These are phyloP conservation scores for Microplitis demolitor DNA, from an alignment of 1,140 invertebrate species.

Conservation along the genomic window DNA sequence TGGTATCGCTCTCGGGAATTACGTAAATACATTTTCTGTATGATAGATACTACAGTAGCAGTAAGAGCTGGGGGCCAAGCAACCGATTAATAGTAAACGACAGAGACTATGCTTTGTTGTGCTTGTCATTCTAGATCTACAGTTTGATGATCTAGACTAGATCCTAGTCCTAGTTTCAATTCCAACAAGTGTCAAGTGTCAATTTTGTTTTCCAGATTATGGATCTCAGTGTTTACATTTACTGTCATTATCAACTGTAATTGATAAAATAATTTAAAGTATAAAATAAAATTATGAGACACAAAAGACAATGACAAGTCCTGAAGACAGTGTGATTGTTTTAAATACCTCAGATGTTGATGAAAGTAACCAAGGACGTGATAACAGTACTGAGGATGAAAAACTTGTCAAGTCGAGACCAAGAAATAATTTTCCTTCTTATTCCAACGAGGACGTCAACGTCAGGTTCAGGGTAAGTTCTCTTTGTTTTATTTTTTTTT, in stretches of 20 bases:
- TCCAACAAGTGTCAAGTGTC: no score
- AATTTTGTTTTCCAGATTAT: background rate
- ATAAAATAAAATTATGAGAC: background rate
- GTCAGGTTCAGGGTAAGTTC: conserved; percentile 50
- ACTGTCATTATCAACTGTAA: background rate
- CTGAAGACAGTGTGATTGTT: conserved; percentile 27
- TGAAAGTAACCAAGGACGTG: conserved; percentile 8
- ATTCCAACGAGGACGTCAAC: conserved; percentile 40
- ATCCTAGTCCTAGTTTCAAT: no score
- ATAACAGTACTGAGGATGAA: conserved; percentile 32
- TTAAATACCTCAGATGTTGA: conserved; percentile 34
- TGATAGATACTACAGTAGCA: no score
- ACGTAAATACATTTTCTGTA: no score
- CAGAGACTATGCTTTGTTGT: no score
- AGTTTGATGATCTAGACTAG: background rate
- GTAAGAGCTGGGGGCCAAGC: no score
- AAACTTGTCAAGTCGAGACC: conserved; percentile 36
- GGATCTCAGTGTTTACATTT: background rate
- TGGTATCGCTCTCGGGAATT: background rate
- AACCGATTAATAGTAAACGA: background rate
- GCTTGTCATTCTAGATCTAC: background rate
- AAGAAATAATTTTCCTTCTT: conserved; percentile 55
- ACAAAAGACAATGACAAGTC: conserved; percentile 33
- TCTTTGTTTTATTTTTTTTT: background rate
- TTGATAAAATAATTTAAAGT: background rate